Base-by-base conservation (phyloP, 1,140 invertebrate genomes). In the Brachionus paranguensis region DNA sequence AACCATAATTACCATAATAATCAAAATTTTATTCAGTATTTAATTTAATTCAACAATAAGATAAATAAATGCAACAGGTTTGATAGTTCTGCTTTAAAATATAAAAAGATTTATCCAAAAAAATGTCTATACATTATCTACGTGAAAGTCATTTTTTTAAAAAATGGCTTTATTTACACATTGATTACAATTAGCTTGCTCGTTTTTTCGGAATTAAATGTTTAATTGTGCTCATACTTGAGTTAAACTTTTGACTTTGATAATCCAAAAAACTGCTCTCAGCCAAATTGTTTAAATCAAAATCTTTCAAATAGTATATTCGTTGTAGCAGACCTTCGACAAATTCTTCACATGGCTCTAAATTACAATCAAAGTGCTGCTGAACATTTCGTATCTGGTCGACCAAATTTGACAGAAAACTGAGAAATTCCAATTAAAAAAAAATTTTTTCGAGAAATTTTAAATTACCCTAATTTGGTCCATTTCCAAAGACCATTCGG, bases 371-470 rank as follows among this genome's bases (percentile, higher is more conserved):
- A 68, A 24, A 81, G n/a, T 81, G 78, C 12, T 81, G 78, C 37
- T 81, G 78, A 81, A 81, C 43, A 68, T 81, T 64, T 60, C 78
- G n/a, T 45, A 81, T 68, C 14, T 81, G 78, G 33, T 81, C 78
- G 24, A 81, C 78, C 33, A 81, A 29, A 60, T 81, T 81, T 20
- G 78, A 53, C 53, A 81, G 64, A 68, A 68, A 64, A 0, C 78
- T 79, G n/a, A 12, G n/a, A 50, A 1, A 55, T 4, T 24, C 0
- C 5, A 3, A 55, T 5, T 55, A 4, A 55, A 55, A 55, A 55
- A 55, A 55, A 53, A 27, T 27, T 24, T 0, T 17, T 14, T 53
- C 2, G 0, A 17, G 1, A 53, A 53, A 53, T 55, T 17, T 79
- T 43, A 45, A 27, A 17, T 64, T 65, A 81, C 78, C 64, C 78